These are phyloP conservation scores for Penaeus japonicus DNA, from an alignment of 1,140 invertebrate species.

Conservation along the genomic window DNA sequence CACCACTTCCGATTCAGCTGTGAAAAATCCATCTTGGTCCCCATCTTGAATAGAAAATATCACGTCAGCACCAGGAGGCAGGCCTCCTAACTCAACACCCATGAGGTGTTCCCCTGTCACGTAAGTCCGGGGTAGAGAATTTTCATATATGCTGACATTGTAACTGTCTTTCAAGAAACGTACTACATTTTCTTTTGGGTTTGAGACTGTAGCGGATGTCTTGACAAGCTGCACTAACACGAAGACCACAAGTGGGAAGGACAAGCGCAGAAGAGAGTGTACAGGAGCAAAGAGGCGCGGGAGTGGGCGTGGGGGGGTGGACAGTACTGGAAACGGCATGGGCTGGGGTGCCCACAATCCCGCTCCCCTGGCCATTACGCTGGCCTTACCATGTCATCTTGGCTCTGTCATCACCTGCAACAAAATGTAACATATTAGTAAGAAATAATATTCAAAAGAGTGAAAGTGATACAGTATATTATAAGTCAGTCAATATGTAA, in stretches of 20 bases:
- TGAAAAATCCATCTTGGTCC: conserved; percentile 90
- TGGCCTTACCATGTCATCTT: conserved; percentile 36
- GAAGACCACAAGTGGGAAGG: not conserved
- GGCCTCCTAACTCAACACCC: conserved; percentile 74
- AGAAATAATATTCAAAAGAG: not conserved
- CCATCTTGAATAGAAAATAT: conserved; percentile 84
- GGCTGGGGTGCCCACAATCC: conserved; percentile 36
- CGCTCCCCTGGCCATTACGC: conserved; percentile 44
- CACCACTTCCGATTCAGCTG: conserved; percentile 84
- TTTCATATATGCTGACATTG: conserved; percentile 57
- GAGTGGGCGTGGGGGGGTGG: conserved; percentile 19
- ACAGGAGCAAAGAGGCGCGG: not conserved
- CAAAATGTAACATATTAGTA: not conserved
- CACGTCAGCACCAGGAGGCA: conserved; percentile 66
- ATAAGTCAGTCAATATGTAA: not conserved
- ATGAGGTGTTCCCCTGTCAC: conserved; percentile 73
- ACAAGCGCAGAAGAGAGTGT: conserved; percentile 12
- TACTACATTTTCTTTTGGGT: not conserved
- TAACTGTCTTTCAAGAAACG: conserved; percentile 42
- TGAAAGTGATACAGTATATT: not conserved
- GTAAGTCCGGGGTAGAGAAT: conserved; percentile 72
- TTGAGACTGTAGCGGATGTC: not conserved
- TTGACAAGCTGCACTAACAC: not conserved
- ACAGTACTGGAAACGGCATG: conserved; percentile 19
- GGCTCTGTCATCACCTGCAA: conserved; percentile 31